Conservation (phyloP, 2,113 vertebrate species). For the Triplophysa tibetana region DNA sequence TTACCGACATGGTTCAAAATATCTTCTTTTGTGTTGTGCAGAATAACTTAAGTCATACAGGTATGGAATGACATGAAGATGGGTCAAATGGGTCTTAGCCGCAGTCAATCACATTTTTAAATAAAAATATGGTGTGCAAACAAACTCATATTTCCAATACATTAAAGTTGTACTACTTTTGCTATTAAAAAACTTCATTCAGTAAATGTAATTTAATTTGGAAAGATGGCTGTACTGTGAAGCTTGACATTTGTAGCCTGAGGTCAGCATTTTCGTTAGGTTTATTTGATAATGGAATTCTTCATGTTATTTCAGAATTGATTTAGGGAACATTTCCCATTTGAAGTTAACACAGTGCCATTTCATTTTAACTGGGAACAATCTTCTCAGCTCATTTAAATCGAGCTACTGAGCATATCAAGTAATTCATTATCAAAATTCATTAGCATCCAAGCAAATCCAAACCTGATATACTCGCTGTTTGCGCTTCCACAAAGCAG, state of each 20-base stretch:
- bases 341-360: slow-evolving; percentile 59
- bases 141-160: background rate
- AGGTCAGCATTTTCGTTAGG: slow-evolving; percentile 62
- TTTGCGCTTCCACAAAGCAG: slow-evolving; percentile 29
- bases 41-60: too few relatives aligned
- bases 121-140: background rate
- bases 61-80: too few relatives aligned
- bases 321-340: slow-evolving; percentile 48
- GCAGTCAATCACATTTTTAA: background rate
- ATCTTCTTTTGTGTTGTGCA: too few relatives aligned
- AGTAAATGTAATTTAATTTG: too few relatives aligned
- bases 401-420: slow-evolving; percentile 55
- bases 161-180: background rate
- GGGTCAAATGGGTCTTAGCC: too few relatives aligned
- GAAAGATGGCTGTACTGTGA: background rate
- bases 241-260: slow-evolving; percentile 71
- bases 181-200: too few relatives aligned
- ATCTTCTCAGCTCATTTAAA: slow-evolving; percentile 54
- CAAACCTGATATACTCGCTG: slow-evolving; percentile 20
- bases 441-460: slow-evolving; percentile 38
- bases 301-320: slow-evolving; percentile 59
- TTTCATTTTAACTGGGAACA: slow-evolving; percentile 50
- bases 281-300: slow-evolving; percentile 65
- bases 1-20: too few relatives aligned
- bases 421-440: slow-evolving; percentile 41